Conservation (phyloP, 2,797 vertebrate genomes). For the Urophycis tenuis region DNA sequence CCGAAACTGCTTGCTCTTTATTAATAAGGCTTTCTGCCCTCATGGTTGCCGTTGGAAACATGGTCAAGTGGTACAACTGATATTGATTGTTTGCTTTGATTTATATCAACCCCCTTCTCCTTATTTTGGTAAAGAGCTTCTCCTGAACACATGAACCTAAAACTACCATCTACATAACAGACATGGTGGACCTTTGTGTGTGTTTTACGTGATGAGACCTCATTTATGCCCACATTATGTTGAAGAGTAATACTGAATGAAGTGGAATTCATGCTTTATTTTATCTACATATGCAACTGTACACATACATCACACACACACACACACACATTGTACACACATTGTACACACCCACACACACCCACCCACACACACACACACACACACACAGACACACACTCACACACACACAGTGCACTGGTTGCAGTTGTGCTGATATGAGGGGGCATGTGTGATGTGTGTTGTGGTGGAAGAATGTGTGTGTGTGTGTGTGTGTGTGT, state of each 20-base stretch:
- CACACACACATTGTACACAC: not conserved
- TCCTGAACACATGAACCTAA: not conserved
- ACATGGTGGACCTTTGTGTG: not conserved
- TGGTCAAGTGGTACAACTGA: not conserved
- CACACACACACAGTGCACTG: not conserved
- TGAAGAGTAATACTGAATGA: too few relatives aligned
- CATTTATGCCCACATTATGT: too few relatives aligned
- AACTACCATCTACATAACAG: not conserved
- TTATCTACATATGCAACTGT: too few relatives aligned
- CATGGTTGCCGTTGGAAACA: not conserved
- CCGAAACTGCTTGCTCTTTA: too few relatives aligned
- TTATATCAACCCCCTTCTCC: too few relatives aligned
- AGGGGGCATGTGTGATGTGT: not conserved
- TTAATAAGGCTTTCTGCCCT: not conserved
- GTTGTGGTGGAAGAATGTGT: not conserved
- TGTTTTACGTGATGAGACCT: not conserved
- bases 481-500: conserved; percentile 10
- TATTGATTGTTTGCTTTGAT: not conserved
- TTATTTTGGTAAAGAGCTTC: not conserved
- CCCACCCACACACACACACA: too few relatives aligned
- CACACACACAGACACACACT: not conserved
- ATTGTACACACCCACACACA: not conserved
- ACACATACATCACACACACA: not conserved
- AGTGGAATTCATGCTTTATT: too few relatives aligned
- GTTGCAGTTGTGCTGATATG: too few relatives aligned